phyloP scores from a whole-genome alignment of 2,797 vertebrate genomes.

The Enteromius afrohamiltoni region DNA sequence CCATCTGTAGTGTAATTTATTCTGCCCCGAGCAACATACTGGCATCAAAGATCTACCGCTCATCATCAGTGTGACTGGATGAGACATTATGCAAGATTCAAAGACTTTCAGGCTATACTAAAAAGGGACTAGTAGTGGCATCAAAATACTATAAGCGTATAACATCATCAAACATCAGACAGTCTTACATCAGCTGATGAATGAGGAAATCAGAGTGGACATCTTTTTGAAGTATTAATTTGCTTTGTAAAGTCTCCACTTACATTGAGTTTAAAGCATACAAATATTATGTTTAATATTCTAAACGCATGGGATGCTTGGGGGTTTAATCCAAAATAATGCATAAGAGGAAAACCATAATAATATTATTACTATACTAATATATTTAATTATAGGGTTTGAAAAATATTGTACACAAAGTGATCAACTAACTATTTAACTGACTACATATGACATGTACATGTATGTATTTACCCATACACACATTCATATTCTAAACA shows the following conservation, averaged over 20 bases:
- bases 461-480: no score
- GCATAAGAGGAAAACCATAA: background rate
- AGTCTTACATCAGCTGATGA: constrained; percentile 15
- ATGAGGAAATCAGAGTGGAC: background rate
- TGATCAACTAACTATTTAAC: no score
- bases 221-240: constrained; percentile 25
- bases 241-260: constrained; percentile 19
- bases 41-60: constrained; percentile 33
- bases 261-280: constrained; percentile 12
- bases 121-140: background rate
- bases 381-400: no score
- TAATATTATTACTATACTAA: background rate
- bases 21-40: constrained; percentile 29
- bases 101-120: constrained; percentile 15
- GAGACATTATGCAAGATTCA: constrained; percentile 27
- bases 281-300: constrained; percentile 25
- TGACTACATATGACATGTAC: no score
- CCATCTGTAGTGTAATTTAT: constrained; percentile 25
- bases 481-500: no score
- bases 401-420: no score
- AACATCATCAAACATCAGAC: constrained; percentile 10
- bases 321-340: background rate
- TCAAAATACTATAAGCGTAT: background rate
- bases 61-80: constrained; percentile 16
- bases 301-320: constrained; percentile 8